Evolutionary conservation across 2,797 vertebrate genomes (phyloP), one percentile per base, ranked within the genome.

Genomic region (Thaleichthys pacificus): DNA sequence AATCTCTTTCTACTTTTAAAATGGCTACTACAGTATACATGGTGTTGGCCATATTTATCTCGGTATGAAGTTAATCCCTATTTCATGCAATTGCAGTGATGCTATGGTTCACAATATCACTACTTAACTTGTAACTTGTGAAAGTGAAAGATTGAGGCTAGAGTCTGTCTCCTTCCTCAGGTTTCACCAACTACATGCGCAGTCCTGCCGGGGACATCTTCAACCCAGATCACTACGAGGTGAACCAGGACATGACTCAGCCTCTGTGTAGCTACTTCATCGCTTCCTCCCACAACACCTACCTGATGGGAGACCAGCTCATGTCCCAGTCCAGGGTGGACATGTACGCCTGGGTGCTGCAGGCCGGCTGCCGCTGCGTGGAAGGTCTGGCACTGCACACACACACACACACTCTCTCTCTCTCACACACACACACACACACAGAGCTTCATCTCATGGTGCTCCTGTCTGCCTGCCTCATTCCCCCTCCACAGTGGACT

Each of bases 271-370:
- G 96, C 87, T 99, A 99, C 78, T 99, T 97, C 86, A 97, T 99
- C 72, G 95, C 97, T 77, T 98, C 98, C 0, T 99, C 98, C 57
- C 98, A 99, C 89, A 99, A 99, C 91, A 99, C 98, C 77, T 99
- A 99, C 92, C 95, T 99, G 88, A 96, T 93, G 93, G 98, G 98
- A 0, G 98, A 99, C 92, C 98, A 99, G 88, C 94, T 99, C 79
- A 96, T 97, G 95, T 99, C 98, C 51, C 98, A 99, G 91, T 99
- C 97, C 9, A 91, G 98, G 54, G 97, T 95, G 56, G 97, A 99
- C 89, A 99, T 99, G 98, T 99, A 99, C 0, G 93, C 97, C 30
- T 96, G 97, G 96, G 97, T 98, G 79, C 93, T 99, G 66, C 98
- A 99, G 80, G 93, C 96, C 0, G 98, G 98, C 85, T 99, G 97